A percentile compares a stretch with the other conserved stretches of the same genome.
Conservation (phyloP, 2,113 vertebrate genomes). For the Odontesthes bonariensis region DNA sequence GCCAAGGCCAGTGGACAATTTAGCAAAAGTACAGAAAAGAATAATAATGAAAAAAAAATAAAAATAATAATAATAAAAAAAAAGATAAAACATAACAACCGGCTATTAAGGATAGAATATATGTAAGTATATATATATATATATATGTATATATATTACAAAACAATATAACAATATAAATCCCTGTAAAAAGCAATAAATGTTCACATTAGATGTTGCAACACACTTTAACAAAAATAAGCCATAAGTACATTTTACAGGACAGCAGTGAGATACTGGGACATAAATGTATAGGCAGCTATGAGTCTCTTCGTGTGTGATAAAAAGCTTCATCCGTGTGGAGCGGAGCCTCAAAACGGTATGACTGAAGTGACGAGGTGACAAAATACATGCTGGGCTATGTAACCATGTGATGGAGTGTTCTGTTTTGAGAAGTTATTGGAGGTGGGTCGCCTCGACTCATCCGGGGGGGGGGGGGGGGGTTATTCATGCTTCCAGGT, state of each 20-base stretch:
- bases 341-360: constrained; percentile 47
- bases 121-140: constrained; percentile 31
- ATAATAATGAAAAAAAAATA: constrained; percentile 14
- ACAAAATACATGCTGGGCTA: constrained; percentile 67
- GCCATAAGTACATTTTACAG: constrained; percentile 73
- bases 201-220: constrained; percentile 83
- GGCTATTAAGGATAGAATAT: constrained; percentile 80
- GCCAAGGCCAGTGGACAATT: constrained; percentile 52
- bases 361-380: constrained; percentile 61
- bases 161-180: constrained; percentile 83
- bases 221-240: constrained; percentile 77
- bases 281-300: constrained; percentile 67
- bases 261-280: constrained; percentile 75
- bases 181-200: constrained; percentile 83
- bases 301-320: constrained; percentile 59
- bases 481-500: constrained; percentile 55
- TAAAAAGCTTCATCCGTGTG: constrained; percentile 32
- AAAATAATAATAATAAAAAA: neutral
- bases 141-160: constrained; percentile 71
- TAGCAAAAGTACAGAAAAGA: constrained; percentile 30
- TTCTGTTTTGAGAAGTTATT: constrained; percentile 33
- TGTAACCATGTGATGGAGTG: constrained; percentile 34
- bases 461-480: constrained; percentile 36
- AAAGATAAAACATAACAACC: constrained; percentile 51
- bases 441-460: constrained; percentile 31